Evolutionary conservation across 2,113 vertebrate genomes (phyloP).

Genomic region (Gadus macrocephalus): DNA sequence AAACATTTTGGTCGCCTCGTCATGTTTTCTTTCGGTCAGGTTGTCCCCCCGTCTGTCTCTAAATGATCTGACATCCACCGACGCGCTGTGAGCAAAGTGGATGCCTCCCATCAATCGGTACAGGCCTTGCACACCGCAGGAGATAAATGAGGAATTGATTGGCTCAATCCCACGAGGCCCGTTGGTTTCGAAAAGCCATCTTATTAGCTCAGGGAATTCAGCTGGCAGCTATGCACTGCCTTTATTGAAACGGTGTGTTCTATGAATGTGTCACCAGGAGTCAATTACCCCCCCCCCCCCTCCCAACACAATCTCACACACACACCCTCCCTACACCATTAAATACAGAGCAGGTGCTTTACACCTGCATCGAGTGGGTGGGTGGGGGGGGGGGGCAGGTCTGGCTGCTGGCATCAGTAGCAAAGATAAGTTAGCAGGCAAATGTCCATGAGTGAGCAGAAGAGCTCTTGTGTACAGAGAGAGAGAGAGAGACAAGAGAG

Average conservation of each 20-base stretch:
- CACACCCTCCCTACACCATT: not conserved
- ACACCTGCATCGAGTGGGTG: too few species aligned
- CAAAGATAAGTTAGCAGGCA: too few species aligned
- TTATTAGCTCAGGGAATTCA: conserved; percentile 27
- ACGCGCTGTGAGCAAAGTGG: too few species aligned
- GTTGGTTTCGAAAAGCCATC: not conserved
- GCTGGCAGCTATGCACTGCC: conserved; percentile 1
- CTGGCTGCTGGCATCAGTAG: too few species aligned
- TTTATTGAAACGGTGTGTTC: not conserved
- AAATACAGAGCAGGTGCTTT: too few species aligned
- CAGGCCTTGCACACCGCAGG: not conserved
- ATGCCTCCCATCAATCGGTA: not conserved
- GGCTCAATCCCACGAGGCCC: conserved; percentile 1
- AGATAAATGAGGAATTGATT: not conserved
- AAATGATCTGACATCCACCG: too few species aligned
- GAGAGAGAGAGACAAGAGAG: not conserved
- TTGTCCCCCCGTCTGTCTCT: too few species aligned
- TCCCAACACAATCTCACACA: not conserved
- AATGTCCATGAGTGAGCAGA: too few species aligned
- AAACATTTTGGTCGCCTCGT: too few species aligned
- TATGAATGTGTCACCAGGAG: not conserved
- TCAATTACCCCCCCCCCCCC: not conserved
- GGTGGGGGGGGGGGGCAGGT: too few species aligned
- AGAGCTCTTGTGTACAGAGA: too few species aligned
- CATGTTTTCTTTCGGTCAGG: too few species aligned